phyloP scores from a whole-genome alignment of 2,888 invertebrate genomes.

The Coleophora deauratella region DNA sequence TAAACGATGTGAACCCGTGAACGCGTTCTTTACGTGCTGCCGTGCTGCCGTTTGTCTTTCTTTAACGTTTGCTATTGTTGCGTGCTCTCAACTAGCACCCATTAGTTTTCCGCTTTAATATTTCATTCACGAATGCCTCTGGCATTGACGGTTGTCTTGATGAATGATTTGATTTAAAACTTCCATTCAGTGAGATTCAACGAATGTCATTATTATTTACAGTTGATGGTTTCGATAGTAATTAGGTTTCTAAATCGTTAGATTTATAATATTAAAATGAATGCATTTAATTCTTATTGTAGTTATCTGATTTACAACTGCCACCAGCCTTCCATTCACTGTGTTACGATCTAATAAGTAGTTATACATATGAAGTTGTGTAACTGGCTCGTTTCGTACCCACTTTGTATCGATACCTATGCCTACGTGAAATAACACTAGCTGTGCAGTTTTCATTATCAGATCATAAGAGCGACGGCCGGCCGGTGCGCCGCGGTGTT shows the following conservation, averaged over 20 bases:
- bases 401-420: conserved; percentile 19
- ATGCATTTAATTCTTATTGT: too few species aligned
- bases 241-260: too few species aligned
- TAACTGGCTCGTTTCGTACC: conserved; percentile 12
- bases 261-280: too few species aligned
- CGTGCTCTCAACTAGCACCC: neutral
- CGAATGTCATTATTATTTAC: too few species aligned
- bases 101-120: neutral
- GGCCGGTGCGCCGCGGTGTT: conserved; percentile 40
- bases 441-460: conserved; percentile 39
- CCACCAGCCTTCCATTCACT: too few species aligned
- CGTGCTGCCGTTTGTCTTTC: conserved; percentile 2
- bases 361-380: neutral
- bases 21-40: conserved; percentile 3
- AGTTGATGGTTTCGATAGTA: too few species aligned
- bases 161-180: neutral
- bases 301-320: too few species aligned
- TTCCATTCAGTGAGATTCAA: neutral
- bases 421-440: conserved; percentile 29
- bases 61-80: neutral
- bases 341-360: neutral
- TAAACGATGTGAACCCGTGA: conserved; percentile 6
- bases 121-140: neutral
- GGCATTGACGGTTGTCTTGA: neutral
- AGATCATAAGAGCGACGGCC: conserved; percentile 38